Base-by-base conservation (phyloP, 2,797 vertebrate genomes). In the Knipowitschia caucasica region DNA sequence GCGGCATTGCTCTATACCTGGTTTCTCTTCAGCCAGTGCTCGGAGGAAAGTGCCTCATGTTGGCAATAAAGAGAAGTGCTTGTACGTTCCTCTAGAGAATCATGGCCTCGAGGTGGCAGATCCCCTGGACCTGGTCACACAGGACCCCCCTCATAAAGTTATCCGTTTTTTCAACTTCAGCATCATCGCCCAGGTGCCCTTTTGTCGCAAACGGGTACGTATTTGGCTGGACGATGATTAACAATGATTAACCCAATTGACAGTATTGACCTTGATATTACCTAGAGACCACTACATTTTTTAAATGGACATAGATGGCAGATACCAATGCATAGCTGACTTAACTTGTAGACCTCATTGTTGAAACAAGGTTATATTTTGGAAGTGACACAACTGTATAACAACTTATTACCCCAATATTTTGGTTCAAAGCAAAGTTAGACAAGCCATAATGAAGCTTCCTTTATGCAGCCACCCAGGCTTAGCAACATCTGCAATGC, bases 91-190 rank as follows among this genome's bases (percentile, higher is more conserved):
- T 18, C 54, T 85, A 67, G 91, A 94, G 85, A 91, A 85, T 78
- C 89, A 91, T 90, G 89, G 85, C 50, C 86, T 90, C 64, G 78
- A 91, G 82, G 83, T 89, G 89, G 87, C 89, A 69, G 92, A 94
- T 67, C 76, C 91, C 59, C 92, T 91, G 86, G 90, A 89, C 68
- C 50, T 89, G 40, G 40, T 70, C 57, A 88, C 90, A 77, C 92
- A 95, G 30, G 88, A 91, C 43, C 70, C 95, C 1, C 91, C 94
- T 40, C 95, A 97, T 85, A 97, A 95, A 33, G 89, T 98, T 50
- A 94, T 99, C 86, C 94, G 94, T 91, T 96, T 98, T 80, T 99
- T 99, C 86, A 97, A 95, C 89, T 95, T 98, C 89, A 99, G 95
- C 86, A 98, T 98, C 86, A 98, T 99, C 72, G 90, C 97, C 21